Conservation (phyloP, 2,113 vertebrate genomes). For the Vulpes lagopus region DNA sequence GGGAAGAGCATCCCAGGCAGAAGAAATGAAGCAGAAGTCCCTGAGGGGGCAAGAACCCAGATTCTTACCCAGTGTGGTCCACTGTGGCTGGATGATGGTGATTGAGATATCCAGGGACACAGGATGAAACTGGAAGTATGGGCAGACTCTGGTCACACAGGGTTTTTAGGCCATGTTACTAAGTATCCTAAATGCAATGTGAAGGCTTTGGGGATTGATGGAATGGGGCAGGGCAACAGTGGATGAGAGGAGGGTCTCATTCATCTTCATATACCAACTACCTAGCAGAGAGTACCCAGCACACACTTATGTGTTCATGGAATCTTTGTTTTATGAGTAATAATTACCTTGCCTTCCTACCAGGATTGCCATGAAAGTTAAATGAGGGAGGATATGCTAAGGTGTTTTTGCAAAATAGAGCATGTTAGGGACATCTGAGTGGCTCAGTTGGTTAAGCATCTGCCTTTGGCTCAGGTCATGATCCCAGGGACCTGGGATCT, state of each 20-base stretch:
- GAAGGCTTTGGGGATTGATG: slow-evolving; percentile 7
- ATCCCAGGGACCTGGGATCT: too few relatives aligned
- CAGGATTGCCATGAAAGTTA: slow-evolving; percentile 19
- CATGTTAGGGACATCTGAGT: not conserved
- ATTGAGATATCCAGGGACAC: not conserved
- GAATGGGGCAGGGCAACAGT: slow-evolving; percentile 1
- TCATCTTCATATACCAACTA: not conserved
- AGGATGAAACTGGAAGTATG: not conserved
- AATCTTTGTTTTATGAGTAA: slow-evolving; percentile 58
- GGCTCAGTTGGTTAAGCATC: too few relatives aligned
- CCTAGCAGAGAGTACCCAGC: not conserved
- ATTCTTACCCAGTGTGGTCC: not conserved
- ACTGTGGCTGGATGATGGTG: not conserved
- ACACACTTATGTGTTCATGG: not conserved
- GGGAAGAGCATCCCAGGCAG: not conserved
- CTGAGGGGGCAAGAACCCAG: slow-evolving; percentile 19
- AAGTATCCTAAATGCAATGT: slow-evolving; percentile 32
- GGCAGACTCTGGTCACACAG: not conserved
- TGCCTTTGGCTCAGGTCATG: too few relatives aligned
- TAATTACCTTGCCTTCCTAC: not conserved
- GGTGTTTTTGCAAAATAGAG: slow-evolving; percentile 55
- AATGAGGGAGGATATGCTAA: slow-evolving; percentile 41
- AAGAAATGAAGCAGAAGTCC: slow-evolving; percentile 43
- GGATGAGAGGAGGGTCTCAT: not conserved
- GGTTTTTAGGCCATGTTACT: not conserved